phyloP scores from a whole-genome alignment of 2,888 invertebrate genomes.

The Prostheceraeus crozeri region DNA sequence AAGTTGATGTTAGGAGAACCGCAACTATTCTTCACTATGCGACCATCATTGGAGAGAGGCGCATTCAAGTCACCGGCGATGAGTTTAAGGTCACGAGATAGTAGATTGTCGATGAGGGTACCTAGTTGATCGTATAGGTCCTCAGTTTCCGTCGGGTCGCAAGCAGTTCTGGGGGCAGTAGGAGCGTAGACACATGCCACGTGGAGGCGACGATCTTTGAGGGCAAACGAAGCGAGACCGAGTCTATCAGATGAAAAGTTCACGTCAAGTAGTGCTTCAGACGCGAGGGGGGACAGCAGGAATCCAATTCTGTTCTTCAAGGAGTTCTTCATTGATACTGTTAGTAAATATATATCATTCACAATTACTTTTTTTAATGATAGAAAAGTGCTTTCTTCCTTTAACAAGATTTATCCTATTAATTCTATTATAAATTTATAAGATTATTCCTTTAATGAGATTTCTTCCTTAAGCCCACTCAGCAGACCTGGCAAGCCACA shows the following conservation, averaged over 20 bases:
- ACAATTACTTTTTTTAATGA: too few species aligned
- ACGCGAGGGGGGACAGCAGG: slow-evolving; percentile 20
- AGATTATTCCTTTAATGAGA: too few species aligned
- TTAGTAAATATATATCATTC: too few species aligned
- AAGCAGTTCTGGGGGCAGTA: slow-evolving; percentile 20
- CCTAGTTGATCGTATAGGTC: slow-evolving; percentile 21
- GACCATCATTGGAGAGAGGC: slow-evolving; percentile 21
- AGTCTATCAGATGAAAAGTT: slow-evolving; percentile 28
- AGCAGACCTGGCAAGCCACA: too few species aligned
- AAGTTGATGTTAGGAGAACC: slow-evolving; percentile 24
- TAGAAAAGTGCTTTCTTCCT: too few species aligned
- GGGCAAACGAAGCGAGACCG: slow-evolving; percentile 28
- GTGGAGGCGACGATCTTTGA: slow-evolving; percentile 27
- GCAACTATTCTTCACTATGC: slow-evolving; percentile 27
- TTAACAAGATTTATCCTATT: too few species aligned
- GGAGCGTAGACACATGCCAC: slow-evolving; percentile 28
- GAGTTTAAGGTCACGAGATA: slow-evolving; percentile 24
- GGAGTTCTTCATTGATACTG: too few species aligned
- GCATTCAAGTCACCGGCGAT: slow-evolving; percentile 27
- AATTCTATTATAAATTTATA: too few species aligned
- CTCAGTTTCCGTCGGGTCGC: slow-evolving; percentile 26
- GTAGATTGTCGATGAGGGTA: slow-evolving; percentile 3
- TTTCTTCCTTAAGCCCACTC: too few species aligned
- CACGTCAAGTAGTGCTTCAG: slow-evolving; percentile 30
- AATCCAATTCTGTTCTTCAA: slow-evolving; percentile 11